phyloP scores from a whole-genome alignment of 1,140 invertebrate species.

The Araneus ventricosus region DNA sequence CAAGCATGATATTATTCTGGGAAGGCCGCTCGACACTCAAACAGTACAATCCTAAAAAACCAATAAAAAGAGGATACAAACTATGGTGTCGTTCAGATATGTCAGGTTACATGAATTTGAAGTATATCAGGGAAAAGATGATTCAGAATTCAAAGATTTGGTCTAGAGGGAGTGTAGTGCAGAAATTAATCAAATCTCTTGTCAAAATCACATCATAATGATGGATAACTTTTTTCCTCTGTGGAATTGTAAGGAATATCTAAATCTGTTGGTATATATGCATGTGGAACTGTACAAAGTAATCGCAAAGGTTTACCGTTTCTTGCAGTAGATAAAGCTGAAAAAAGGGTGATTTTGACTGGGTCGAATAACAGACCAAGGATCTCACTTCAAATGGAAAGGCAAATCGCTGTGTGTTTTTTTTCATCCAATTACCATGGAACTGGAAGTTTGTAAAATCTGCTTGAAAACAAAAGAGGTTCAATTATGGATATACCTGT shows the following conservation, averaged over 20 bases:
- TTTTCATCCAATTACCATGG: slow-evolving; percentile 46
- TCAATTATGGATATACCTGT: neutral
- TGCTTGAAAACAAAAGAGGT: too few species aligned
- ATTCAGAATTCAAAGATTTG: neutral
- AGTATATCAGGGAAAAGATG: too few species aligned
- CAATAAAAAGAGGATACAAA: too few species aligned
- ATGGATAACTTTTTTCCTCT: slow-evolving; percentile 1
- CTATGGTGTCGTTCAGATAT: too few species aligned
- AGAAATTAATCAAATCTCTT: too few species aligned
- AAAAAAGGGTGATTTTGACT: slow-evolving; percentile 31
- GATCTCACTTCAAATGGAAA: slow-evolving; percentile 44
- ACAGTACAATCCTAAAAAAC: too few species aligned
- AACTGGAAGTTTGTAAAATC: slow-evolving; percentile 37
- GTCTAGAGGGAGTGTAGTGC: neutral
- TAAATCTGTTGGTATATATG: neutral
- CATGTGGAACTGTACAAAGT: too few species aligned
- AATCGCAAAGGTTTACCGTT: too few species aligned
- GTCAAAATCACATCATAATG: too few species aligned
- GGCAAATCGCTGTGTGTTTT: slow-evolving; percentile 36
- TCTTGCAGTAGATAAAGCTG: neutral
- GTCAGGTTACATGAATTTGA: too few species aligned
- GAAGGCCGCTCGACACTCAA: too few species aligned
- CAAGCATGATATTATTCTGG: slow-evolving; percentile 42
- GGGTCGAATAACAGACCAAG: slow-evolving; percentile 34
- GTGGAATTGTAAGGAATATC: neutral